Evolutionary conservation across 2,113 vertebrate species (phyloP).

Genomic region (Semnornis frantzii): DNA sequence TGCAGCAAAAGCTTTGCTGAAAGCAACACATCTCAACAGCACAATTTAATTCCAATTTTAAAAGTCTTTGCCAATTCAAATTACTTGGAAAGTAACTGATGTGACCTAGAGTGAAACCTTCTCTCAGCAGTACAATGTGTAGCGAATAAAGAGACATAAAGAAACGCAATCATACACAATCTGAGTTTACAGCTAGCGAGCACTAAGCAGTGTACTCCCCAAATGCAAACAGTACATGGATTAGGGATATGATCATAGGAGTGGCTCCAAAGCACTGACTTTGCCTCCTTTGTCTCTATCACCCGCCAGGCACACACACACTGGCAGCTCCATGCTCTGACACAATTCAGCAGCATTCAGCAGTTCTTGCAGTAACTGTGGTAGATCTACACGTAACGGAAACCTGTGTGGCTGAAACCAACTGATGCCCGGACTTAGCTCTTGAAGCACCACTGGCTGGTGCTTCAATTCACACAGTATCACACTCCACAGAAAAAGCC

Average conservation of each 20-base stretch:
- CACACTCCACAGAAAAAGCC: not conserved
- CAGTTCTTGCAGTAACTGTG: not conserved
- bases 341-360: not conserved
- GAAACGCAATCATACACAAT: not conserved
- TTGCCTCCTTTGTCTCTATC: not conserved
- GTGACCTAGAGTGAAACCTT: not conserved
- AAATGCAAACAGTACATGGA: not conserved
- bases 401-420: not conserved
- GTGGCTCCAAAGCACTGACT: not conserved
- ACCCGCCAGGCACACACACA: fast-evolving
- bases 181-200: not conserved
- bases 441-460: not conserved
- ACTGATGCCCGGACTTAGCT: not conserved
- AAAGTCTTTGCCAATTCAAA: not conserved
- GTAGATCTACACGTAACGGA: not conserved
- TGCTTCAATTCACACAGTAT: not conserved
- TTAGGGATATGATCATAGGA: not conserved
- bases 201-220: not conserved
- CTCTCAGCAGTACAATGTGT: not conserved
- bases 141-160: not conserved
- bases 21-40: not conserved
- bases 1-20: not conserved
- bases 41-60: not conserved
- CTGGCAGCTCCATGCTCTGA: not conserved
- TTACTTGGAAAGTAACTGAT: not conserved